phyloP scores from a whole-genome alignment of 2,113 vertebrate genomes.

The Halichoeres trimaculatus region DNA sequence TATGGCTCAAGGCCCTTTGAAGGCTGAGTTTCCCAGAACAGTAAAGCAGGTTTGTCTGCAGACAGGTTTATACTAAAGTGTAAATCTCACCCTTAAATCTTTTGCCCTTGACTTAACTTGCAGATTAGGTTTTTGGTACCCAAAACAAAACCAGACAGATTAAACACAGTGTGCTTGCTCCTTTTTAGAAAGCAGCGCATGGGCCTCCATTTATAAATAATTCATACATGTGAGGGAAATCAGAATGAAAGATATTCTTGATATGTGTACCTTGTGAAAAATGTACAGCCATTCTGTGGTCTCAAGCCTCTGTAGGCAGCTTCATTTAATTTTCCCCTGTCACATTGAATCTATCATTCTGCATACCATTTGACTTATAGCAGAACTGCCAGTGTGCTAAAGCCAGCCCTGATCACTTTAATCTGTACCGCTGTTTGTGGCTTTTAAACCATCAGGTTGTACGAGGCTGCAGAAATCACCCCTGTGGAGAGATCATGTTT shows the following conservation, averaged over 20 bases:
- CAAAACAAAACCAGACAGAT: slow-evolving; percentile 33
- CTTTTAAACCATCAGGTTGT: slow-evolving; percentile 52
- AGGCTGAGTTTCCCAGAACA: slow-evolving; percentile 50
- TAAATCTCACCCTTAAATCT: slow-evolving; percentile 60
- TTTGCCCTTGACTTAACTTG: slow-evolving; percentile 23
- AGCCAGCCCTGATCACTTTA: slow-evolving; percentile 59
- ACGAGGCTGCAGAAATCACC: slow-evolving; percentile 22
- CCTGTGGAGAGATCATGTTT: slow-evolving; percentile 38
- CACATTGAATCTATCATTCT: slow-evolving; percentile 35
- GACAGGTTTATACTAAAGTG: slow-evolving; percentile 56
- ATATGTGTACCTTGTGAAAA: background rate
- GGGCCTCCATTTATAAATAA: background rate
- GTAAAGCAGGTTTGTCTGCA: slow-evolving; percentile 30
- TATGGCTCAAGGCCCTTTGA: slow-evolving; percentile 58
- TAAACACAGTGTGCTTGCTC: slow-evolving; percentile 19
- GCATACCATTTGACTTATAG: slow-evolving; percentile 31
- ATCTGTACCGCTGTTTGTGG: slow-evolving; percentile 58
- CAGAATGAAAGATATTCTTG: background rate
- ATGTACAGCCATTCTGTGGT: slow-evolving; percentile 13
- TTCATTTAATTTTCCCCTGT: slow-evolving; percentile 48
- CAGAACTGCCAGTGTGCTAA: slow-evolving; percentile 48
- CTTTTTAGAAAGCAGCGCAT: background rate
- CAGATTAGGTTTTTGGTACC: slow-evolving; percentile 2
- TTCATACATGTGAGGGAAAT: slow-evolving; percentile 2
- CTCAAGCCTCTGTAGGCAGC: slow-evolving; percentile 34